Evolutionary conservation across 1,140 invertebrate species (phyloP).

Genomic region (Aplysia californica): DNA sequence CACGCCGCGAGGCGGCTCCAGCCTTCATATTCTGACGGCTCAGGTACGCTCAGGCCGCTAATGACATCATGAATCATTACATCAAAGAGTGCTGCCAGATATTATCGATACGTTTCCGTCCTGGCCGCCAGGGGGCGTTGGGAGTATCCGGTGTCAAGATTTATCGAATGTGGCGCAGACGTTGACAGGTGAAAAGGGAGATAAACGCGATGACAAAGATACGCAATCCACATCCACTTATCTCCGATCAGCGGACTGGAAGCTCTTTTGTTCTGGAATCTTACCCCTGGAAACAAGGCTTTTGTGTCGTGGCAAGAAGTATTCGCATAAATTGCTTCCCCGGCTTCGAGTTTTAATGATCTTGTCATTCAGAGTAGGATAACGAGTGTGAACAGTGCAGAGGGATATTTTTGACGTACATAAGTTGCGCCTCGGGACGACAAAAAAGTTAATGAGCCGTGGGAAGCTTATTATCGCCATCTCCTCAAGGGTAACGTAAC

Average conservation of each 20-base stretch:
- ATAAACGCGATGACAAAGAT: conserved; percentile 16
- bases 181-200: conserved; percentile 3
- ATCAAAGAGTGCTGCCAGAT: conserved; percentile 18
- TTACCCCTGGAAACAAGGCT: no score
- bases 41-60: not conserved
- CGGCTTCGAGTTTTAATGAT: no score
- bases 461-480: no score
- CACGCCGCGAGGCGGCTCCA: not conserved
- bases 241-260: not conserved
- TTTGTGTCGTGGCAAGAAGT: no score
- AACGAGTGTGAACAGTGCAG: no score
- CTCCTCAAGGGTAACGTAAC: no score
- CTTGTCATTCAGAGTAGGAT: no score
- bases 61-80: conserved; percentile 23
- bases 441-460: no score
- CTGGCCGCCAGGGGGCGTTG: not conserved
- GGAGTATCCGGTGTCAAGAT: conserved; percentile 12
- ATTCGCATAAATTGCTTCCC: no score
- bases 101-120: conserved; percentile 6
- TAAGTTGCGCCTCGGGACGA: no score
- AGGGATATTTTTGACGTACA: no score
- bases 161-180: not conserved
- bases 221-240: not conserved
- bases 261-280: not conserved
- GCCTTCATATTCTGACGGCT: not conserved